Evolutionary conservation across 1,140 invertebrate species (phyloP).

Genomic region (Scaptodrosophila lebanonensis): DNA sequence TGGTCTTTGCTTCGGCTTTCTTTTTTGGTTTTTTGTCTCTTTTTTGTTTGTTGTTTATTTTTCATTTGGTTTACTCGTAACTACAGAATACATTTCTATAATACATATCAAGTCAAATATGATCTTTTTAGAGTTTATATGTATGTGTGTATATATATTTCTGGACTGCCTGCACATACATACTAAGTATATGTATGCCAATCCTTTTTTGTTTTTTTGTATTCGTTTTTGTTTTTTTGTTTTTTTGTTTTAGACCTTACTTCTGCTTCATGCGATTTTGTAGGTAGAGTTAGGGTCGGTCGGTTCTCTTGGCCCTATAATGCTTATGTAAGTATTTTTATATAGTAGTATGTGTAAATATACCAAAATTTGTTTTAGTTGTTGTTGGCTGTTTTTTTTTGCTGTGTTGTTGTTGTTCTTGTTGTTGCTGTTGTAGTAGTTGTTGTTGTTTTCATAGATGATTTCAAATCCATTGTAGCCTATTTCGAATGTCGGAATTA

Average conservation of each 20-base stretch:
- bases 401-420: slow-evolving; percentile 6
- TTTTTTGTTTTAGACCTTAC: slow-evolving; percentile 17
- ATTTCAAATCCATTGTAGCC: slow-evolving; percentile 17
- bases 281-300: slow-evolving; percentile 6
- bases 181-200: slow-evolving; percentile 26
- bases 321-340: too few relatives aligned
- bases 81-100: slow-evolving; percentile 69
- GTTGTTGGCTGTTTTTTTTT: neutral
- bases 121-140: slow-evolving; percentile 45
- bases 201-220: slow-evolving; percentile 5
- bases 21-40: too few relatives aligned
- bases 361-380: slow-evolving; percentile 29
- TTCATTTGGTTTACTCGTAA: too few relatives aligned
- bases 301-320: too few relatives aligned
- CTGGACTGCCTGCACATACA: slow-evolving; percentile 50
- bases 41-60: too few relatives aligned
- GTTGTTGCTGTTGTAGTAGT: slow-evolving; percentile 1
- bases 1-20: slow-evolving; percentile 73
- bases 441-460: slow-evolving; percentile 18
- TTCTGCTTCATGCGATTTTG: slow-evolving; percentile 13
- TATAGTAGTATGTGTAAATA: slow-evolving; percentile 26
- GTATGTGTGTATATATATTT: slow-evolving; percentile 17
- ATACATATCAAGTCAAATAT: slow-evolving; percentile 72
- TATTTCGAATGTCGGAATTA: slow-evolving; percentile 14
- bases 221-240: neutral